Evolutionary conservation across 1,140 invertebrate species (phyloP), one percentile per base, ranked within the genome.

Genomic region (Tyrophagus putrescentiae): DNA sequence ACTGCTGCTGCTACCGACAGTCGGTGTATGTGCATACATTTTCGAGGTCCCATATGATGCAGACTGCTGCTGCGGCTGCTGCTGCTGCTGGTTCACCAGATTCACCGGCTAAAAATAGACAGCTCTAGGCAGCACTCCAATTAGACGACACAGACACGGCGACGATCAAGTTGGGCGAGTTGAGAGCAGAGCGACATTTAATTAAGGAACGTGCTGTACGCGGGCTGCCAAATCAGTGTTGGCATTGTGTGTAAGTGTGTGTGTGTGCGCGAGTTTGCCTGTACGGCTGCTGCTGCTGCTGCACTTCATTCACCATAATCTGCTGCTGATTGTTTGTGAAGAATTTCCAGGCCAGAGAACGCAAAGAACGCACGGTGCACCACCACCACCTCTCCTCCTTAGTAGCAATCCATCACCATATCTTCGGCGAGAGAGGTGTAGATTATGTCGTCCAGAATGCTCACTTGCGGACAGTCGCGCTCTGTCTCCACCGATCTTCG

Each of bases 381-480:
- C 25, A 23, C 25, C 41, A 42, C 41, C 18, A n/a, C 18, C 4
- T 3, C 1, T 42, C 1, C 25, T 54, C 3, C 39, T 54, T 27
- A 54, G 25, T 54, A 54, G 25, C 52, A 54, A 54, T 54, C 52
- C 52, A 31, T 54, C 27, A 54, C 52, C 13, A 54, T 28, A 11
- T 54, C 2, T 21, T 54, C 52, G 3, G 28, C n/a, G 32, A 54
- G 27, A 4, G 52, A 54, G 11, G 52, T 54, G 25, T 13, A 11
- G 13, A 54, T 54, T 4, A 54, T 54, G 27, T 54, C 52, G 31
- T 54, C 52, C 25, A 54, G 27, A 7, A 54, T 13, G 2, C 2
- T 32, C 25, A 31, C 9, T 3, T 25, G 9, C n/a, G 48, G 48
- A 52, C 9, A 1, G 23, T 52, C 23, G 7, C 36, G 36, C 36